Evolutionary conservation across 2,113 vertebrate species (phyloP), one percentile per base, ranked within the genome.

Genomic region (Chinchilla lanigera): DNA sequence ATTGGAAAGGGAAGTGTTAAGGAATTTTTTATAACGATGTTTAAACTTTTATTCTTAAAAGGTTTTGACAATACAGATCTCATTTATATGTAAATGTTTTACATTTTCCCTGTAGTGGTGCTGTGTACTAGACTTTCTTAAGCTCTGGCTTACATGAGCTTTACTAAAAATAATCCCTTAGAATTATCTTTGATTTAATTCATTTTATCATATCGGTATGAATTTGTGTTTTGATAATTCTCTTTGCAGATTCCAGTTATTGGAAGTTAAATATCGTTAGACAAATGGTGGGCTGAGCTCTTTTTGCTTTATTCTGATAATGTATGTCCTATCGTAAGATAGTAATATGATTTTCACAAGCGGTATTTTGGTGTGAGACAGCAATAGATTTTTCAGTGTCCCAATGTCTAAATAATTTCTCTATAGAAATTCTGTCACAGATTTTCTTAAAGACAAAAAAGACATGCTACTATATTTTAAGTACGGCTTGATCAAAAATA

Each of bases 161-260:
- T 97, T 97, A 47, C 90, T 95, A 38, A 87, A 87, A 63, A 90
- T 97, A 61, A 93, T 83, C 54, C 77, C 1, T 38, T 65, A 71
- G 17, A 91, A 19, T 93, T 85, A 95, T 95, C 90, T 97, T 97
- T 98, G 96, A 78, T 58, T 56, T 77, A 52, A 86, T 77, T 88
- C 38, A 87, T 88, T 93, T 87, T 41, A 94, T 89, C 26, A 14
- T 56, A 54, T 94, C 22, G 17, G 80, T 47, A 92, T 33, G 87
- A 67, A 54, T 93, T 84, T 83, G 22, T 92, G 2, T 85, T 95
- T 93, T 63, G 81, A 0, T 94, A 86, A 65, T 63, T 87, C 69
- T 85, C 44, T 71, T 88, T 56, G n/a, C 12, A 92, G 19, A 85
- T 92, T 86, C 67, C 5, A 47, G 28, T 52, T 92, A 81, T 17